Base-by-base conservation (phyloP, 2,888 invertebrate species). In the Agrochola macilenta region DNA sequence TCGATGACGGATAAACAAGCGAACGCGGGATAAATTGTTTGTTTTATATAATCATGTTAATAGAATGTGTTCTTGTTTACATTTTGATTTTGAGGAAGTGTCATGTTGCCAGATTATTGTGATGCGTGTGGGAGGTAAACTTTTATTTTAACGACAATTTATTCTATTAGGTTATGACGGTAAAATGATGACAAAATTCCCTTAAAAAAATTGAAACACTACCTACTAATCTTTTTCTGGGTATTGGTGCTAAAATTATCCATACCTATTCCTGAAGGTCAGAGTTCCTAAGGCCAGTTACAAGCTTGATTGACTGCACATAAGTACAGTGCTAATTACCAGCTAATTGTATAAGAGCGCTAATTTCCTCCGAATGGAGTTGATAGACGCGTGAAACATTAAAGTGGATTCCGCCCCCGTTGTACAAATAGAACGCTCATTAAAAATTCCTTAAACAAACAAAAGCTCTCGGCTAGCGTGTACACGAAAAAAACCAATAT, bases 401-500 rank as follows among this genome's bases (percentile, higher is more conserved):
- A 86, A 86, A 89, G 86, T 87, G 85, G 86, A 88, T 89, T 89
- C 85, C 81, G 69, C 82, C 87, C 87, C 84, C 85, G 72, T 84
- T 86, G 66, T 82, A 85, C 89, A 89, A 87, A 90, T 88, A 89
- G 87, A 90, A 91, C 85, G 90, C 91, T 93, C 93, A 95, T 95
- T 95, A 96, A 94, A 94, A 93, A 94, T 93, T 93, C 92, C 92
- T 93, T 92, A 95, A 95, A 95, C 94, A 96, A 96, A 96, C 94
- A 95, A 95, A 95, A 93, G 93, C 93, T 92, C 92, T 91, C 90
- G 93, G 92, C 90, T 91, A 91, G 89, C 92, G 92, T 93, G 93
- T 93, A 95, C 93, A 94, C 92, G 92, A 93, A 95, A 96, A 95
- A 95, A 94, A 93, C 95, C 95, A 96, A 96, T 96, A 96, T 94